phyloP scores from a whole-genome alignment of 2,113 vertebrate species.

The Macquaria ambigua region DNA sequence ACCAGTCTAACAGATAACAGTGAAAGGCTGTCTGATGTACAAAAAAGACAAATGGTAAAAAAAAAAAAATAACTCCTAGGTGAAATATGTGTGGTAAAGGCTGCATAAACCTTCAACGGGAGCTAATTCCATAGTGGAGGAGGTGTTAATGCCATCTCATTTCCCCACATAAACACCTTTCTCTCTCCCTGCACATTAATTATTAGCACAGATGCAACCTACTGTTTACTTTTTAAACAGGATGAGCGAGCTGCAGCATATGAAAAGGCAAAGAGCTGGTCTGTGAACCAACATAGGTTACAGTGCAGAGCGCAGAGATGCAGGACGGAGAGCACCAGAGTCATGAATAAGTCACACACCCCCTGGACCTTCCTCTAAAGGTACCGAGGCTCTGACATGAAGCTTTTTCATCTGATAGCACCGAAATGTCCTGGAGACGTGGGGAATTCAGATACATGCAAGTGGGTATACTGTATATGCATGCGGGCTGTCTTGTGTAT shows the following conservation, averaged over 20 bases:
- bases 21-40: slow-evolving; percentile 13
- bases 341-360: slow-evolving; percentile 86
- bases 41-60: background rate
- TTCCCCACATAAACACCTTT: slow-evolving; percentile 82
- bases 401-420: slow-evolving; percentile 80
- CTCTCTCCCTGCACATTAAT: slow-evolving; percentile 80
- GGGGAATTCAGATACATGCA: slow-evolving; percentile 73
- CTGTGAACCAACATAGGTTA: slow-evolving; percentile 59
- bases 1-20: slow-evolving; percentile 15
- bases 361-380: slow-evolving; percentile 84
- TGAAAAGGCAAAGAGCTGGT: slow-evolving; percentile 65
- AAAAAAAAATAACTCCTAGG: background rate
- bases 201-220: slow-evolving; percentile 82
- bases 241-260: slow-evolving; percentile 69
- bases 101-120: slow-evolving; percentile 17
- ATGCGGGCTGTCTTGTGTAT: slow-evolving; percentile 50
- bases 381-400: slow-evolving; percentile 76
- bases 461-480: slow-evolving; percentile 52
- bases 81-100: slow-evolving; percentile 30
- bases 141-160: slow-evolving; percentile 81
- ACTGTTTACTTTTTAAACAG: slow-evolving; percentile 86
- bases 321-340: slow-evolving; percentile 66
- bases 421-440: slow-evolving; percentile 77
- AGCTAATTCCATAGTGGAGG: slow-evolving; percentile 69
- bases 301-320: slow-evolving; percentile 49